Base-by-base conservation (phyloP, 1,140 invertebrate genomes). In the Neelides sp. region DNA sequence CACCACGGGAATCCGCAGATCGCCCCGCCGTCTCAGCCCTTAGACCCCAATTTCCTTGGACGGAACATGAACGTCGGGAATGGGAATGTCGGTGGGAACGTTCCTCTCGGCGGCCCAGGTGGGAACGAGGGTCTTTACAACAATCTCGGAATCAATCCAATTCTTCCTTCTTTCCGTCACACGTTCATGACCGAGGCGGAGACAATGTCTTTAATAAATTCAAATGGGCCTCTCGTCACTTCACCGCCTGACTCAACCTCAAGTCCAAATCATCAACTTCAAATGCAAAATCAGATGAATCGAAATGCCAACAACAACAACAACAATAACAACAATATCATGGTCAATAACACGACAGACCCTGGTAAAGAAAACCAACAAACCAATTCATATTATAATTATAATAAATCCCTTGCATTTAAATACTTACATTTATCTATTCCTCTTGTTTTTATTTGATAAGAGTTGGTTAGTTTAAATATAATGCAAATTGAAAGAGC, bases 251-350 rank as follows among this genome's bases (percentile, higher is more conserved):
- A 60, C 13, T 57, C 58, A 0, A 54, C 54, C 4, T 59, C 58
- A 30, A 57, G 54, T 55, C 58, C 58, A 26, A n/a, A n/a, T n/a
- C 43, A 67, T 68, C n/a, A n/a, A n/a, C n/a, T n/a, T n/a, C n/a
- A n/a, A n/a, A n/a, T n/a, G n/a, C n/a, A n/a, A 48, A 65, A 68
- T 15, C 66, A 67, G 12, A 39, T 63, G 7, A 59, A 37, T 50
- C 28, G 22, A 30, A 32, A 37, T 35, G n/a, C 15, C 53, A 57
- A 12, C 49, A 57, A 8, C 57, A 53, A 12, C 42, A 55, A 3
- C 28, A 44, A 34, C 23, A 42, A 22, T 41, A 26, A 19, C 19
- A 47, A 23, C 34, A 41, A n/a, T n/a, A n/a, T n/a, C n/a, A n/a
- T n/a, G n/a, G n/a, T n/a, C n/a, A n/a, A n/a, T n/a, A n/a, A n/a